Percentiles rank a stretch among this genome's conserved stretches.
These are phyloP conservation scores for Rhingia rostrata DNA, from an alignment of 2,888 invertebrate genomes.

Conservation along the genomic window DNA sequence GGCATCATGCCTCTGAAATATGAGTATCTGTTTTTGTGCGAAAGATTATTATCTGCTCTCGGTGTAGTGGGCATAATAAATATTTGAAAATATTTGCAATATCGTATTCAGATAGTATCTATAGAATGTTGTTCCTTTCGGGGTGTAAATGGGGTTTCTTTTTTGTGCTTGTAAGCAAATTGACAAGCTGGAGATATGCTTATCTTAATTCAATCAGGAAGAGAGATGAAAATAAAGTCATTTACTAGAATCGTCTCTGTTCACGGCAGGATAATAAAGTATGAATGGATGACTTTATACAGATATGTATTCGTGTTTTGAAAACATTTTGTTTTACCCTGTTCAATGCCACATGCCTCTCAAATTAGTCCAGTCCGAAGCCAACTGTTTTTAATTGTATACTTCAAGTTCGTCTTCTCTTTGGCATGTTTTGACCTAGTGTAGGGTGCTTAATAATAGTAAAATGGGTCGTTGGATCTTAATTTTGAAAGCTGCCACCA, in stretches of 20 bases:
- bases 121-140: background rate
- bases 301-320: too few species aligned
- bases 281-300: background rate
- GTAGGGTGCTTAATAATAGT: too few species aligned
- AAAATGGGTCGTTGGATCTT: too few species aligned
- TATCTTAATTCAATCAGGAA: constrained; percentile 67
- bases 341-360: too few species aligned
- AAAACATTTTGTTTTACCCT: too few species aligned
- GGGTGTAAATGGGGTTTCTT: background rate
- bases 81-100: constrained; percentile 18
- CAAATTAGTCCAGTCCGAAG: too few species aligned
- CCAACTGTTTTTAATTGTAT: too few species aligned
- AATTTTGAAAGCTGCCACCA: too few species aligned
- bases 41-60: background rate
- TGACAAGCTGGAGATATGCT: constrained; percentile 34
- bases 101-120: constrained; percentile 55
- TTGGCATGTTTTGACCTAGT: too few species aligned
- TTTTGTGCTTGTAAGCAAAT: constrained; percentile 57
- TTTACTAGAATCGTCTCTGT: constrained; percentile 29
- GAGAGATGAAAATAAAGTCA: constrained; percentile 43
- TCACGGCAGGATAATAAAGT: constrained; percentile 16
- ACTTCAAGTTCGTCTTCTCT: too few species aligned
- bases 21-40: background rate
- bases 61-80: constrained; percentile 3
- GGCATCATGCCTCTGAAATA: background rate